Evolutionary conservation across 2,888 invertebrate genomes (phyloP).

Genomic region (Mythimna lalbum): DNA sequence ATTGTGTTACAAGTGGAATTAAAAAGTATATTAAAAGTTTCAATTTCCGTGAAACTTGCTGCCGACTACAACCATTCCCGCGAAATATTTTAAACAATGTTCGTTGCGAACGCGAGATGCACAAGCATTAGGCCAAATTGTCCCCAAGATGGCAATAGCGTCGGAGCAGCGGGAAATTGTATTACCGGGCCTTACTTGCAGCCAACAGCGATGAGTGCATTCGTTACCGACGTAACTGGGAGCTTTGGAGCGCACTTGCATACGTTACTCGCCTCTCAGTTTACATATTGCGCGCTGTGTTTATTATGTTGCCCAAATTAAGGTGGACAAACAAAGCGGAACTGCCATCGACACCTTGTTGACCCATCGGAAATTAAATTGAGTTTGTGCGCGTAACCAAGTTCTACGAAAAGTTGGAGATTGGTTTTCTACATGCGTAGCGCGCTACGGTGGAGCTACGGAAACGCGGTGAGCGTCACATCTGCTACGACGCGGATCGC

Average conservation of each 20-base stretch:
- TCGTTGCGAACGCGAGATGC: slow-evolving; percentile 74
- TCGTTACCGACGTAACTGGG: slow-evolving; percentile 80
- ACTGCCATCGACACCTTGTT: slow-evolving; percentile 60
- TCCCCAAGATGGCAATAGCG: slow-evolving; percentile 86
- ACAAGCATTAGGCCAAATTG: slow-evolving; percentile 85
- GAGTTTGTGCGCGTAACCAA: slow-evolving; percentile 49
- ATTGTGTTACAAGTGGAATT: slow-evolving; percentile 24
- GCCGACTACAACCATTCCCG: slow-evolving; percentile 63
- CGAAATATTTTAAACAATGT: slow-evolving; percentile 79
- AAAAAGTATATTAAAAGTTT: slow-evolving; percentile 53
- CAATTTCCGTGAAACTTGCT: slow-evolving; percentile 62
- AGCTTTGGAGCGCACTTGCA: slow-evolving; percentile 76
- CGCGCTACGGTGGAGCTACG: slow-evolving; percentile 56
- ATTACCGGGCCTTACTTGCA: slow-evolving; percentile 82
- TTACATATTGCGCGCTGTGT: slow-evolving; percentile 33
- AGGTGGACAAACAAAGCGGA: slow-evolving; percentile 38
- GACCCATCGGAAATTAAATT: slow-evolving; percentile 54
- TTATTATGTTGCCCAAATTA: slow-evolving; percentile 38
- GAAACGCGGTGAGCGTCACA: slow-evolving; percentile 42
- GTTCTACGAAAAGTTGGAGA: slow-evolving; percentile 55
- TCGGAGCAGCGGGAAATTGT: slow-evolving; percentile 84
- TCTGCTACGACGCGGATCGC: slow-evolving; percentile 54
- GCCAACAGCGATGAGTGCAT: slow-evolving; percentile 84
- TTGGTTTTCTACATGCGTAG: slow-evolving; percentile 60
- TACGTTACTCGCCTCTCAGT: slow-evolving; percentile 68